Evolutionary conservation across 2,797 vertebrate species (phyloP).

Genomic region (Pantherophis alleghaniensis): DNA sequence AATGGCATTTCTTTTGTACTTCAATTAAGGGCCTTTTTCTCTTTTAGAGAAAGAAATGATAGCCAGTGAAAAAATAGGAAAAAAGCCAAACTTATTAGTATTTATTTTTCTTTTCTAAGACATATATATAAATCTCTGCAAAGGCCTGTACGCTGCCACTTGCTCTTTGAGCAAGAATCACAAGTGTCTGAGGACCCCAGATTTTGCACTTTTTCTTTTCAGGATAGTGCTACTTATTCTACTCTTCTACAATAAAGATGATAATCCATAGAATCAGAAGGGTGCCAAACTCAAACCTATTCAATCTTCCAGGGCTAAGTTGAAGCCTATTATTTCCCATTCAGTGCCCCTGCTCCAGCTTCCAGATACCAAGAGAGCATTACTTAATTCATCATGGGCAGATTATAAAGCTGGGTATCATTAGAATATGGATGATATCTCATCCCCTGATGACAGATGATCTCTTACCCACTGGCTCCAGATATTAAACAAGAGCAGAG

Average conservation of each 20-base stretch:
- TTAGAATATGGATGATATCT: neutral
- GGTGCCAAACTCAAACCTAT: neutral
- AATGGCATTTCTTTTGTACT: neutral
- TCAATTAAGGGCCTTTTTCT: neutral
- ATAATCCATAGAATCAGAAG: neutral
- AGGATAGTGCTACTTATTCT: neutral
- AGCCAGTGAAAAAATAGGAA: neutral
- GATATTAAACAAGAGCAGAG: neutral
- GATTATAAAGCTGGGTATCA: neutral
- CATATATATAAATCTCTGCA: neutral
- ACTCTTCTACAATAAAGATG: neutral
- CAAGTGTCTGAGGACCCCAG: neutral
- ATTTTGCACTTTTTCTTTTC: neutral
- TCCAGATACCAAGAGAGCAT: neutral
- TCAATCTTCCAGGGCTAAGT: neutral
- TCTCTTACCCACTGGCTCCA: neutral
- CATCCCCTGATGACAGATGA: neutral
- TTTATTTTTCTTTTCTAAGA: neutral
- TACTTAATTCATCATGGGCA: neutral
- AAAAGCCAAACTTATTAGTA: neutral
- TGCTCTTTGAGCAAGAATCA: neutral
- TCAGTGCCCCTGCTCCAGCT: neutral
- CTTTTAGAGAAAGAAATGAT: neutral
- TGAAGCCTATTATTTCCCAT: neutral
- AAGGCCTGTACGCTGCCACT: neutral